These are phyloP conservation scores for Pampusana beccarii DNA, from an alignment of 2,113 vertebrate species.

Conservation along the genomic window DNA sequence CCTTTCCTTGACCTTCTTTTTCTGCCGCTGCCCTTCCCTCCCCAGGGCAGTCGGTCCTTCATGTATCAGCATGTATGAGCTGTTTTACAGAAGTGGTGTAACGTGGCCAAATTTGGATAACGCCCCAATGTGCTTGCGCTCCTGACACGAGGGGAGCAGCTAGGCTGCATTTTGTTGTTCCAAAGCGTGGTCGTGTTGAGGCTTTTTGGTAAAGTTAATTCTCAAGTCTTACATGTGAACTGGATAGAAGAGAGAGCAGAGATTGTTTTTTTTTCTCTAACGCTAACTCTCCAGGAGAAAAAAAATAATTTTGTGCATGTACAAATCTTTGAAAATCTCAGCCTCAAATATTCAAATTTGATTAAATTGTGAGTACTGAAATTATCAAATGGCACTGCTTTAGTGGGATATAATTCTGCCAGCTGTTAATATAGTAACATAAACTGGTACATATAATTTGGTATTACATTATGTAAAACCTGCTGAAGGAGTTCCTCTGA, in stretches of 20 bases:
- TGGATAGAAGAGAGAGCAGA: neutral
- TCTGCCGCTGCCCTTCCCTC: neutral
- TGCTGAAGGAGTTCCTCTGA: neutral
- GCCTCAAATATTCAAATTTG: neutral
- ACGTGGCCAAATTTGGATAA: neutral
- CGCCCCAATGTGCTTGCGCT: neutral
- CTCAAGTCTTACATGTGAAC: neutral
- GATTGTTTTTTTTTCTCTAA: neutral
- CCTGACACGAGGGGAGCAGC: neutral
- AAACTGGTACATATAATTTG: neutral
- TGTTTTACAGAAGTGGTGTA: neutral
- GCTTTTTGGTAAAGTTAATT: neutral
- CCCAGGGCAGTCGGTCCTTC: neutral
- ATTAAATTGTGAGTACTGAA: neutral
- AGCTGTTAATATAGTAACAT: neutral
- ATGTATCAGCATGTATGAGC: neutral
- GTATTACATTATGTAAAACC: neutral
- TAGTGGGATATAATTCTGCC: neutral
- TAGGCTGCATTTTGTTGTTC: neutral
- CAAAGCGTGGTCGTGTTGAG: neutral
- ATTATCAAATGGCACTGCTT: neutral
- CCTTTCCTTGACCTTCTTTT: neutral
- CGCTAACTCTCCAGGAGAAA: neutral
- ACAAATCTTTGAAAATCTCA: neutral
- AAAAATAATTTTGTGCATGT: neutral